Conservation (phyloP, 2,888 invertebrate genomes). For the Xanthia icteritia region DNA sequence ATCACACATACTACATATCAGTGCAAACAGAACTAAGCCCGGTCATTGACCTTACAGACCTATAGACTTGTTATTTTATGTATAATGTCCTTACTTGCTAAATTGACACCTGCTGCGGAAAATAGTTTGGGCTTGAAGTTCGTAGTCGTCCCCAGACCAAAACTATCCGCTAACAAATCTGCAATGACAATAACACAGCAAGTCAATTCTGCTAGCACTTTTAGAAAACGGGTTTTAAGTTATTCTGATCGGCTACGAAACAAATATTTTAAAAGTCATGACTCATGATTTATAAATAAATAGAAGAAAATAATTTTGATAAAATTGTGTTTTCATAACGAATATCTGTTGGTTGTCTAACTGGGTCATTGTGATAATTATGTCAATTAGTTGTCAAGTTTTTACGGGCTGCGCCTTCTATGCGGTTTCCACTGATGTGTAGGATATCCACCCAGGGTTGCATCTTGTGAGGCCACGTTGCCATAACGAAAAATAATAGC, state of each 20-base stretch:
- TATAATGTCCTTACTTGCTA: conserved; percentile 81
- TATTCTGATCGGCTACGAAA: conserved; percentile 15
- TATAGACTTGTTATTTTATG: conserved; percentile 63
- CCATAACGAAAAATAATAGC: not conserved
- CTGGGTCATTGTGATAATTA: conserved; percentile 15
- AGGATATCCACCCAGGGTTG: conserved; percentile 5
- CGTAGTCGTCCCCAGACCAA: conserved; percentile 84
- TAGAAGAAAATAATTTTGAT: conserved; percentile 21
- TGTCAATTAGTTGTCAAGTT: conserved; percentile 1
- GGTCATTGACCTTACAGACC: conserved; percentile 56
- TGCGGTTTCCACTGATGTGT: conserved; percentile 58
- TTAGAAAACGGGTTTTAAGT: conserved; percentile 28
- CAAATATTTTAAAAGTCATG: not conserved
- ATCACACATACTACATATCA: conserved; percentile 64
- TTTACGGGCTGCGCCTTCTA: not conserved
- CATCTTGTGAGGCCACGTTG: not conserved
- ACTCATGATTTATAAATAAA: not conserved
- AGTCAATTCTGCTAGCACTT: conserved; percentile 69
- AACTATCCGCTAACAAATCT: conserved; percentile 88
- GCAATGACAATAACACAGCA: conserved; percentile 79
- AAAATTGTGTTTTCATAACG: not conserved
- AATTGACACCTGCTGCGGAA: conserved; percentile 75
- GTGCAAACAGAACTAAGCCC: conserved; percentile 69
- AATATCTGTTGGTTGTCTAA: not conserved
- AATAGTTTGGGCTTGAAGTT: conserved; percentile 81